Base-by-base conservation (phyloP, 2,113 vertebrate genomes). In the Anoplopoma fimbria region DNA sequence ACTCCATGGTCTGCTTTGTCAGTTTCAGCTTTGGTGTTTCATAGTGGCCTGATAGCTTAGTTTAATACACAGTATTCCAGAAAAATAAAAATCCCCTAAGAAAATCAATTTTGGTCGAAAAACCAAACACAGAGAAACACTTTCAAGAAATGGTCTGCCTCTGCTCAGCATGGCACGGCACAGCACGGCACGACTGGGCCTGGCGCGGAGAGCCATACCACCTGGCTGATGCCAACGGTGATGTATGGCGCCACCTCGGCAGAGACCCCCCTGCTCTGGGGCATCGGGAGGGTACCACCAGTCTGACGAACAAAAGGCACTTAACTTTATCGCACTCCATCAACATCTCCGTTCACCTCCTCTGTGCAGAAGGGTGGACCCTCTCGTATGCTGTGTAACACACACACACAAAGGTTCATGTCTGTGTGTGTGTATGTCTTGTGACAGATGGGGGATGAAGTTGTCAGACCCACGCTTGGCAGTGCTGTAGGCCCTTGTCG, bases 381-480 rank as follows among this genome's bases (percentile, higher is more conserved):
- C 31, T 34, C 27, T 83, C 6, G 2, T 67, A 40, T 55, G 71
- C 31, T 38, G 15, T 19, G 33, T 61, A 38, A 9, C 84, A 69
- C 75, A 63, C 77, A 61, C 80, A 77, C 21, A 81, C 67, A 83
- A n/a, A 86, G 60, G 79, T 68, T 74, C 69, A 45, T 19, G 82
- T 80, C 6, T 86, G 42, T 74, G 69, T 0, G 51, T 76, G 64
- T 69, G 42, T 70, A 75, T 0, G 60, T 36, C 25, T 23, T 77
- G 85, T 86, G 87, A 89, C 90, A 93, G 90, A 90, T 92, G 82
- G 89, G 64, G 79, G 84, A 89, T 87, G 89, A 91, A 93, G 92
- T 87, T 84, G 87, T 94, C 92, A 93, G 83, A 83, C 77, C 82
- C 69, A 60, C 45, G 57, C 76, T 77, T 53, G 9, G 87, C 33